Evolutionary conservation across 2,113 vertebrate species (phyloP).

Genomic region (Microcebus lehilahytsara): DNA sequence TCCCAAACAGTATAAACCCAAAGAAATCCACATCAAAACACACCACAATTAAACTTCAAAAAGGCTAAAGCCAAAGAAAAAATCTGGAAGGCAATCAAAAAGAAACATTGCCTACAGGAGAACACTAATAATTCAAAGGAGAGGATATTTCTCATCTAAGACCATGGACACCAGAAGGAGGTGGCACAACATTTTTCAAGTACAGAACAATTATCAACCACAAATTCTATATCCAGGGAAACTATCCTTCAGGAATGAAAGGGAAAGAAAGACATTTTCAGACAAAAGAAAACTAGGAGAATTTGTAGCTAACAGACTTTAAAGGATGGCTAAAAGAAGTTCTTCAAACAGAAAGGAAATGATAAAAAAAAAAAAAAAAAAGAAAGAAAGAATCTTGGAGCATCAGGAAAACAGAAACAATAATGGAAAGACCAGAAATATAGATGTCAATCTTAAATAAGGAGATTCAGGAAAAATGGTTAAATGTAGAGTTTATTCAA

Average conservation of each 20-base stretch:
- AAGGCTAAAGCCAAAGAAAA: not conserved
- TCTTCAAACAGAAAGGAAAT: not conserved
- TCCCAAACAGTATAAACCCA: not conserved
- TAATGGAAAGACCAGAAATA: not conserved
- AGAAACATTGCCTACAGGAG: not conserved
- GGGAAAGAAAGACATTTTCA: not conserved
- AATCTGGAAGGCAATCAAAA: not conserved
- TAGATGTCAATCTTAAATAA: too few relatives aligned
- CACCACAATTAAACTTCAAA: not conserved
- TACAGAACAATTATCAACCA: not conserved
- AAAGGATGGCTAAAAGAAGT: not conserved
- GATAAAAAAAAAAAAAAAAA: not conserved
- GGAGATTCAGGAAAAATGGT: too few relatives aligned
- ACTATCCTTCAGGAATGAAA: not conserved
- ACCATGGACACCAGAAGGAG: not conserved
- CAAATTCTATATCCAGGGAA: not conserved
- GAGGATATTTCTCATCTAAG: not conserved
- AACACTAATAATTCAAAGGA: not conserved
- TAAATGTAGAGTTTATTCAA: too few relatives aligned
- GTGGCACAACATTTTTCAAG: not conserved
- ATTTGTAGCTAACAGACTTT: not conserved
- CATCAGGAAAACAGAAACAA: not conserved
- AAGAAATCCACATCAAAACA: not conserved
- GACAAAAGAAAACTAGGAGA: not conserved
- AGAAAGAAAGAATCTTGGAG: not conserved